Evolutionary conservation across 2,888 invertebrate genomes (phyloP).

Genomic region (Aradus depressus): DNA sequence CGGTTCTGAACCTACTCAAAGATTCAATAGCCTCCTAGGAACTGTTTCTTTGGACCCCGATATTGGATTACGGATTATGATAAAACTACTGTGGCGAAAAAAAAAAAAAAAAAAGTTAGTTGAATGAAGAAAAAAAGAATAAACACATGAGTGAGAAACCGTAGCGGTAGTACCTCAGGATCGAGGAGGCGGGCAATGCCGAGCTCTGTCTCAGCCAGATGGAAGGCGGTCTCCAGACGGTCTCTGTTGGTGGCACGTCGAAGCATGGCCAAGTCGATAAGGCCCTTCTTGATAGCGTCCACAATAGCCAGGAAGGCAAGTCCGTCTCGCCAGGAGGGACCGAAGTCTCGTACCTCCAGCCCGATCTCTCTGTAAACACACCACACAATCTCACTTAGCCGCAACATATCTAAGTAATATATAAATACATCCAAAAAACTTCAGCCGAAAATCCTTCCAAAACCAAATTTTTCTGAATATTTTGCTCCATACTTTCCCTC

Average conservation of each 20-base stretch:
- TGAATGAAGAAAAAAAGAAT: neutral
- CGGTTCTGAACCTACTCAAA: too few relatives aligned
- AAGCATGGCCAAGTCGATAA: slow-evolving; percentile 78
- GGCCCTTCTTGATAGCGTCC: slow-evolving; percentile 84
- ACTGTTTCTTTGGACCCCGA: too few relatives aligned
- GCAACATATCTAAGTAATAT: too few relatives aligned
- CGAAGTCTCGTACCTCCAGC: slow-evolving; percentile 85
- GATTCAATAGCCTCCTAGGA: too few relatives aligned
- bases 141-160: neutral
- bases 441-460: too few relatives aligned
- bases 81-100: too few relatives aligned
- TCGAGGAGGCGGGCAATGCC: slow-evolving; percentile 86
- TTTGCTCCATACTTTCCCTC: too few relatives aligned
- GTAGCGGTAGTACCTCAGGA: slow-evolving; percentile 51
- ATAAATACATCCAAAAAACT: too few relatives aligned
- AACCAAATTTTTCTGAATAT: too few relatives aligned
- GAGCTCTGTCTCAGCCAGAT: slow-evolving; percentile 79
- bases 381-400: too few relatives aligned
- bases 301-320: slow-evolving; percentile 90
- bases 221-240: slow-evolving; percentile 84
- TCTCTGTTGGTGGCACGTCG: slow-evolving; percentile 63
- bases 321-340: slow-evolving; percentile 92
- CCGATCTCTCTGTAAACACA: slow-evolving; percentile 60
- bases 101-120: too few relatives aligned
- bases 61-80: too few relatives aligned